Evolutionary conservation across 2,888 invertebrate species (phyloP).

Genomic region (Orchesella flavescens): DNA sequence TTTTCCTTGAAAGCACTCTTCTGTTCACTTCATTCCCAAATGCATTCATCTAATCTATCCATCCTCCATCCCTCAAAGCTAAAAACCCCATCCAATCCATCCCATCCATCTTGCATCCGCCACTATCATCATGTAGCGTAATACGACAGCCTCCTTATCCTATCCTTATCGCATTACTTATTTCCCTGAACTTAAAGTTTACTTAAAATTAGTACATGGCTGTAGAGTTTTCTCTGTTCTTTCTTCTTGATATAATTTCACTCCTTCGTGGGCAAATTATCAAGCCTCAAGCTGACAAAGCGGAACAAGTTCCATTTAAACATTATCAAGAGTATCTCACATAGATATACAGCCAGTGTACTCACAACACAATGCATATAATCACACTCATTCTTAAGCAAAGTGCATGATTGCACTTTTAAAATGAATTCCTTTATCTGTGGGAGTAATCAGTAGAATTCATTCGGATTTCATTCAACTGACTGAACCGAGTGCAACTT

Average conservation of each 20-base stretch:
- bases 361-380: neutral
- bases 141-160: no score
- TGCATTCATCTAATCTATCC: conserved; percentile 7
- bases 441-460: neutral
- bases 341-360: neutral
- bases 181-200: no score
- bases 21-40: conserved; percentile 26
- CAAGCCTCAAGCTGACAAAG: conserved; percentile 19
- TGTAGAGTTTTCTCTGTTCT: neutral
- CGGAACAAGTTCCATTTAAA: neutral
- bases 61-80: no score
- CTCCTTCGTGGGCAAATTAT: neutral
- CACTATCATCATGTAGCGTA: neutral
- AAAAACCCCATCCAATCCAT: neutral
- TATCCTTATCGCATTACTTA: no score
- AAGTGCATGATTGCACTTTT: conserved; percentile 6
- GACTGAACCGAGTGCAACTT: no score
- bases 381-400: neutral
- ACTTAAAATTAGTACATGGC: neutral
- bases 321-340: neutral
- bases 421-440: neutral
- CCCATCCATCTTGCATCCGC: conserved; percentile 16
- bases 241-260: neutral
- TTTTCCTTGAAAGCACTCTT: conserved; percentile 41
- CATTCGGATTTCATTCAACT: neutral